Evolutionary conservation across 2,113 vertebrate species (phyloP).

Genomic region (Calonectris borealis): DNA sequence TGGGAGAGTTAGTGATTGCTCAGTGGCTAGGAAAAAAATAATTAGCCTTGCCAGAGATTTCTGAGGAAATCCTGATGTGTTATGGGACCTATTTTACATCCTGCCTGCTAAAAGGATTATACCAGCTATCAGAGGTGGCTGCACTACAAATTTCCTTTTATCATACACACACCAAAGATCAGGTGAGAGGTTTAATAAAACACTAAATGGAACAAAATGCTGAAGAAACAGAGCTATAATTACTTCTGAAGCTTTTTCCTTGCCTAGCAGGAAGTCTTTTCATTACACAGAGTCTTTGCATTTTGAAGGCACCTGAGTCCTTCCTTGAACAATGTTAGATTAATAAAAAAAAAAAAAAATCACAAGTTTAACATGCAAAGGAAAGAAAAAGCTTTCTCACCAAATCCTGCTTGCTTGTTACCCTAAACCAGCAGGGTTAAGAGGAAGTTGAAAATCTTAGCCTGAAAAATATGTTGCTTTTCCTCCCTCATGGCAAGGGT

Average conservation of each 20-base stretch:
- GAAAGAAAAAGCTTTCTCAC: not conserved
- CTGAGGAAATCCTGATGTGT: not conserved
- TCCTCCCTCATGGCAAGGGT: not conserved
- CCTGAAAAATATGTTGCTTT: not conserved
- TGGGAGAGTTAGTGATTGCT: not conserved
- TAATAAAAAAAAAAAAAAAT: not conserved
- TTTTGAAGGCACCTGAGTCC: not conserved
- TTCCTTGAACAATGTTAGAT: not conserved
- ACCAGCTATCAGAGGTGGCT: constrained; percentile 28
- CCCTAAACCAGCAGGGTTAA: not conserved
- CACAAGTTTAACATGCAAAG: not conserved
- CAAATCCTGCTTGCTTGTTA: not conserved
- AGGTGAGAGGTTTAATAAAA: constrained; percentile 53
- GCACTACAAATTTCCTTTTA: constrained; percentile 17
- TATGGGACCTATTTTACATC: constrained; percentile 50
- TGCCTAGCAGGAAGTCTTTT: constrained; percentile 6
- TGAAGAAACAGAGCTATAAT: not conserved
- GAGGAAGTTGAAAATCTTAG: not conserved
- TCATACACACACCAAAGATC: constrained; percentile 43
- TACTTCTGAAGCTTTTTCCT: constrained; percentile 2
- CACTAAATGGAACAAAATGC: constrained; percentile 43
- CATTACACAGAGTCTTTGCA: not conserved
- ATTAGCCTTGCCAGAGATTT: constrained; percentile 49
- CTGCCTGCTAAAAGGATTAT: constrained; percentile 45
- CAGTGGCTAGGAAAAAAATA: constrained; percentile 35